A percentile compares a stretch with the other conserved stretches of the same genome.
These are phyloP conservation scores for Harpalus rufipes DNA, from an alignment of 2,888 invertebrate genomes.

Conservation along the genomic window DNA sequence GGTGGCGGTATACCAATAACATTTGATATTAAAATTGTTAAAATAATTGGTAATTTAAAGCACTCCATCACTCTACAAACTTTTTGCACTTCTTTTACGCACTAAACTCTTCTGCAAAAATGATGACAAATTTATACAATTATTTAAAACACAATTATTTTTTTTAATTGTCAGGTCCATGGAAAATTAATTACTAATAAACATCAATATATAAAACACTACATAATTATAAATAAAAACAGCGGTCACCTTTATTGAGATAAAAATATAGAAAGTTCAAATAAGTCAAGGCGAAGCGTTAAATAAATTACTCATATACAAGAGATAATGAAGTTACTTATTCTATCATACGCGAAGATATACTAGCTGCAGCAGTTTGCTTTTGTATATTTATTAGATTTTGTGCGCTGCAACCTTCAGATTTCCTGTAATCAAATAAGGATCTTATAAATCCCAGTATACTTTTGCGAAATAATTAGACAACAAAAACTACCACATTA, in stretches of 20 bases:
- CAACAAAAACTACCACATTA: neutral
- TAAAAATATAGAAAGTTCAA: conserved; percentile 47
- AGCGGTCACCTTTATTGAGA: conserved; percentile 15
- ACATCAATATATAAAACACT: conserved; percentile 1
- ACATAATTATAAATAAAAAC: conserved; percentile 11
- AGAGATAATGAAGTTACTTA: conserved; percentile 24
- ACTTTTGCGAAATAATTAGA: conserved; percentile 10
- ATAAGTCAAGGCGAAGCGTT: conserved; percentile 41
- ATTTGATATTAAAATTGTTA: conserved; percentile 32
- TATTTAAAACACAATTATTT: conserved; percentile 16
- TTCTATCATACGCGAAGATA: neutral
- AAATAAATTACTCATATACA: conserved; percentile 33
- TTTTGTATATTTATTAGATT: conserved; percentile 33
- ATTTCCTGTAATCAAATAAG: conserved; percentile 35
- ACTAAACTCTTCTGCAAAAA: conserved; percentile 9
- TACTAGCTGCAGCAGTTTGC: conserved; percentile 5
- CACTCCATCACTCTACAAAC: conserved; percentile 6
- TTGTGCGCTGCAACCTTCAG: conserved; percentile 45
- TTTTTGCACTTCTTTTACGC: conserved; percentile 10
- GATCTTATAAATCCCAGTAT: conserved; percentile 26
- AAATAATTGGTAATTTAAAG: conserved; percentile 8
- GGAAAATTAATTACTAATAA: conserved; percentile 12
- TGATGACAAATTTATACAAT: conserved; percentile 21
- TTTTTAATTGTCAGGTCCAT: conserved; percentile 16
- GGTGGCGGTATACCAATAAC: conserved; percentile 15